Conservation (phyloP, 2,888 invertebrate species). For the Chrysolina americana region DNA sequence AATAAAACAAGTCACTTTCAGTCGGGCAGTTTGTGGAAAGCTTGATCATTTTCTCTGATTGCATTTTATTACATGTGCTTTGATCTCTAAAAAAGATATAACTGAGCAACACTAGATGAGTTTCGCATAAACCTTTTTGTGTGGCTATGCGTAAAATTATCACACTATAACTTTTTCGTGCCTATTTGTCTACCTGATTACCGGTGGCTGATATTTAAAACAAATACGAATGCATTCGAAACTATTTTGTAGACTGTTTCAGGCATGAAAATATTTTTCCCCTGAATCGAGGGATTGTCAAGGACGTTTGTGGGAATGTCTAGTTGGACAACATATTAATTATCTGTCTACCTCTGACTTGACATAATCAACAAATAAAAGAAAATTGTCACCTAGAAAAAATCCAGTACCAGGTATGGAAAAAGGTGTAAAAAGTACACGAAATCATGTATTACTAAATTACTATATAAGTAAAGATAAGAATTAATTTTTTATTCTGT, state of each 20-base stretch:
- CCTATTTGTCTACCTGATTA: constrained; percentile 1
- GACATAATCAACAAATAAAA: not conserved
- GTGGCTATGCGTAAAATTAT: no score
- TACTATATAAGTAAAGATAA: not conserved
- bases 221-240: constrained; percentile 18
- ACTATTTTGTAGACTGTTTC: not conserved
- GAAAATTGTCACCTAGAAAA: no score
- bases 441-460: not conserved
- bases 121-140: no score
- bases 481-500: not conserved
- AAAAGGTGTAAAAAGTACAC: not conserved
- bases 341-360: not conserved
- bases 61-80: no score
- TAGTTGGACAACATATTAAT: not conserved
- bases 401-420: not conserved
- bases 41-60: no score
- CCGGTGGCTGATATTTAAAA: constrained; percentile 19
- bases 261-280: not conserved
- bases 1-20: no score
- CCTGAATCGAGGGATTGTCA: constrained; percentile 10
- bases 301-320: constrained; percentile 6
- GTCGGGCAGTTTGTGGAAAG: no score
- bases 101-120: no score
- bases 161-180: no score
- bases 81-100: no score